Evolutionary conservation across 23 tunicate genomes (phyloP), one percentile per base, ranked within the genome.

Genomic region (Trididemnum clinides): DNA sequence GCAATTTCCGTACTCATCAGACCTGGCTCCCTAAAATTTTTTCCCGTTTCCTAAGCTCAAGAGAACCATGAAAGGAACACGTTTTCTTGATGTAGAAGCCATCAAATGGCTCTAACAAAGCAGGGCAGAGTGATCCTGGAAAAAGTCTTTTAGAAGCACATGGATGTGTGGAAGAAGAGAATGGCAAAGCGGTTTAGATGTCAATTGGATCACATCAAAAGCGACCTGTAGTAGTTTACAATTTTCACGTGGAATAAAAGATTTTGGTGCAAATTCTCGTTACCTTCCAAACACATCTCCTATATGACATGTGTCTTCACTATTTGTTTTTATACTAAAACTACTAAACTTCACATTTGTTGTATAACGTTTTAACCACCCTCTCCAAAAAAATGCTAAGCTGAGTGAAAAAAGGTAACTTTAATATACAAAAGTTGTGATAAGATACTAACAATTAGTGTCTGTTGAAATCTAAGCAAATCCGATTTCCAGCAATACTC

Each of bases 221-320:
- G 77, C 38, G 77, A 70, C 37, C 3, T 30, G 37, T 70, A 28
- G 77, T 70, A 70, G 36, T 70, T 70, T 70, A 33, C 38, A 30
- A 28, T 70, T 18, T 59, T 22, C 26, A 44, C 15, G 10, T 44
- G 12, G 15, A 44, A 44, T 44, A 44, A 44, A 44, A 44, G 15
- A 21, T 59, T 59, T 59, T 15, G 18, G 21, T 4, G 21, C 69
- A 59, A 6, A 12, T 6, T 59, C 27, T 59, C 27, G 69, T 59
- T 59, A 59, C 27, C 21, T 59, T 21, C 21, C 69, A 59, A 59
- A 59, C 69, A 59, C 69, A 59, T 26, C 69, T 59, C 4, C 26
- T 59, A 59, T 44, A 10, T 44, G 10, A 44, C 54, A n/a, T n/a
- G n/a, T n/a, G n/a, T n/a, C n/a, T n/a, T n/a, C n/a, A n/a, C n/a